phyloP scores from a whole-genome alignment of 2,797 vertebrate species.

The Notolabrus celidotus region DNA sequence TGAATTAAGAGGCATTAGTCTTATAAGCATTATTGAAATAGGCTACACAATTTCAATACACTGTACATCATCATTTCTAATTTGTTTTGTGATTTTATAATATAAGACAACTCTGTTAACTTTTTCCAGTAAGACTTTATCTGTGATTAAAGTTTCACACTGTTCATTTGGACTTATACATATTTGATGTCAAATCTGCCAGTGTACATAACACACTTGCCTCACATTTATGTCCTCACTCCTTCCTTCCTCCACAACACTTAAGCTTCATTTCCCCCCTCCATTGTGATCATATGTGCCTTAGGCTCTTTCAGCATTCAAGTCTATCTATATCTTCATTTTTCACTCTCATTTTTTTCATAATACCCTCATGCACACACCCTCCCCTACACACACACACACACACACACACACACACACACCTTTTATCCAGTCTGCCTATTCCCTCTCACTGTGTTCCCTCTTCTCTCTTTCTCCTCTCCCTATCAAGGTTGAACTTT shows the following conservation, averaged over 20 bases:
- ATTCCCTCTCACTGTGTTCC: constrained; percentile 39
- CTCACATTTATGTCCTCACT: constrained; percentile 34
- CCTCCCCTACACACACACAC: not conserved
- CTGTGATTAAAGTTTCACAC: not conserved
- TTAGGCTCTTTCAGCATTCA: constrained; percentile 32
- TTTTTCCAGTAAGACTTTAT: too few species aligned
- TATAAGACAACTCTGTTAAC: too few species aligned
- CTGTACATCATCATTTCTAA: too few species aligned
- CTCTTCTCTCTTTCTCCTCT: constrained; percentile 49
- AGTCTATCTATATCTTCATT: constrained; percentile 60
- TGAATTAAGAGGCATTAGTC: not conserved
- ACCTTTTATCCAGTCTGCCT: constrained; percentile 17
- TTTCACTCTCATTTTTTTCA: constrained; percentile 38
- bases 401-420: too few species aligned
- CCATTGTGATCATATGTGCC: constrained; percentile 57
- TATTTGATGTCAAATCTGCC: constrained; percentile 18
- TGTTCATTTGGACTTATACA: not conserved
- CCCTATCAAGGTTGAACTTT: constrained; percentile 86
- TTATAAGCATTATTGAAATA: too few species aligned
- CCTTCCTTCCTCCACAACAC: constrained; percentile 33
- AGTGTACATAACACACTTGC: constrained; percentile 19
- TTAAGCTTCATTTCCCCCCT: constrained; percentile 56
- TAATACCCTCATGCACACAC: constrained; percentile 22
- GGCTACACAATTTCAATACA: too few species aligned
- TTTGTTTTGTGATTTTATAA: too few species aligned